Percentiles rank a stretch among this genome's conserved stretches.
Conservation (phyloP, 53 echinoderm and acorn worm species). For the Hippasteria phrygiana region DNA sequence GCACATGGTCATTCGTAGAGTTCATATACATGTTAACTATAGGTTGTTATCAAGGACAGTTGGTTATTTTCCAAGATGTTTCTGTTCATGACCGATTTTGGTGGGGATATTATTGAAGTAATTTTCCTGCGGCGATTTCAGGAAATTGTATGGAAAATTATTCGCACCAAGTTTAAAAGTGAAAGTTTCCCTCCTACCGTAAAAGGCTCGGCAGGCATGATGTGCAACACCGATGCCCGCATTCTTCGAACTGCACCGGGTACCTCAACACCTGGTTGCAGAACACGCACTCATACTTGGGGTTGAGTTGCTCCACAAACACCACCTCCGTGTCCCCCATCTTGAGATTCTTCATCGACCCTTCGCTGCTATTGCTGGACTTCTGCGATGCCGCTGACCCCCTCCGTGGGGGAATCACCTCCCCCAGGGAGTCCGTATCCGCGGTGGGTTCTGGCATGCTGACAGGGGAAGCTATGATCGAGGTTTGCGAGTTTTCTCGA, state of each 20-base stretch:
- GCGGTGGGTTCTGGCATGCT: slow-evolving; percentile 50
- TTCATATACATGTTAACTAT: no score
- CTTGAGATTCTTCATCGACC: slow-evolving; percentile 61
- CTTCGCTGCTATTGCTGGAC: slow-evolving; percentile 75
- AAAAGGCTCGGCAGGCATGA: slow-evolving; percentile 89
- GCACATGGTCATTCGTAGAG: no score
- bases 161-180: neutral
- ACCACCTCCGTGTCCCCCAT: slow-evolving; percentile 90
- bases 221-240: slow-evolving; percentile 92
- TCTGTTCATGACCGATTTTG: no score
- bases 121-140: no score
- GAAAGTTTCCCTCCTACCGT: slow-evolving; percentile 71
- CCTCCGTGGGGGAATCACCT: slow-evolving; percentile 57
- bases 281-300: slow-evolving; percentile 90
- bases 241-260: slow-evolving; percentile 96
- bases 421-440: slow-evolving; percentile 42
- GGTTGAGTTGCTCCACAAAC: slow-evolving; percentile 71
- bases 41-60: no score
- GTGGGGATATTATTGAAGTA: no score
- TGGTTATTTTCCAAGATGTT: no score
- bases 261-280: slow-evolving; percentile 92
- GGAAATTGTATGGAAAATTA: neutral
- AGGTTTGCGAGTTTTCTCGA: no score
- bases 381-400: slow-evolving; percentile 72
- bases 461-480: neutral